Percentiles rank a stretch among this genome's conserved stretches.
Evolutionary conservation across 2,797 vertebrate genomes (phyloP).

Genomic region (Ataeniobius toweri): DNA sequence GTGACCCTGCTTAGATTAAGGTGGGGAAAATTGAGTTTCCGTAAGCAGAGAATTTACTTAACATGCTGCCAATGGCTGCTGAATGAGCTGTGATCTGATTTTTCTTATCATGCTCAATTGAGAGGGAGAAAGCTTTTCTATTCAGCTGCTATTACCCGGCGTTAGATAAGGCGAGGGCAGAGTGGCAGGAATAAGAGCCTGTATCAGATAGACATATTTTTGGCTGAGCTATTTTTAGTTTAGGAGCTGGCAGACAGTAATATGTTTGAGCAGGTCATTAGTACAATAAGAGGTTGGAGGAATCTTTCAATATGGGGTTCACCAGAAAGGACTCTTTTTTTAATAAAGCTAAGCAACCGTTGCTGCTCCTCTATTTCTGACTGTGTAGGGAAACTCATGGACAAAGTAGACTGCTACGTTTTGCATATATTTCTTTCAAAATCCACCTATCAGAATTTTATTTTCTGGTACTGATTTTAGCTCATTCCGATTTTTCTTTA

Average conservation of each 20-base stretch:
- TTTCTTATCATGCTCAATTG: conserved; percentile 77
- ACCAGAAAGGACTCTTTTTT: conserved; percentile 65
- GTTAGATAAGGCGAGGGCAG: conserved; percentile 63
- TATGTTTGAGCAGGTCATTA: conserved; percentile 76
- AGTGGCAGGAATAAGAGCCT: conserved; percentile 46
- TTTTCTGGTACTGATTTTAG: not conserved
- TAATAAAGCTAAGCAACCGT: conserved; percentile 43
- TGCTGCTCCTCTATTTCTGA: conserved; percentile 33
- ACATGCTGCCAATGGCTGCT: conserved; percentile 71
- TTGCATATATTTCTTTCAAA: conserved; percentile 35
- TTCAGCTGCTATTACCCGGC: conserved; percentile 62
- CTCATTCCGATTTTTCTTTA: not conserved
- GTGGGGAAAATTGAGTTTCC: conserved; percentile 71
- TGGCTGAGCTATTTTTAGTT: conserved; percentile 69
- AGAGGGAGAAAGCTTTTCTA: conserved; percentile 73
- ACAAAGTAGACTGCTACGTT: conserved; percentile 30
- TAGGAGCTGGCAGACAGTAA: conserved; percentile 63
- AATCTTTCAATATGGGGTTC: conserved; percentile 70
- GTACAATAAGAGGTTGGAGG: conserved; percentile 70
- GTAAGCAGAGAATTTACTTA: conserved; percentile 78
- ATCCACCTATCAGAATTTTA: not conserved
- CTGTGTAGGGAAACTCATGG: conserved; percentile 35
- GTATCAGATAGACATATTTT: conserved; percentile 70
- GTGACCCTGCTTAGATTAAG: conserved; percentile 67
- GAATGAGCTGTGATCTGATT: conserved; percentile 77